Base-by-base conservation (phyloP, 2,888 invertebrate genomes). In the Pycnomerus fuliginosus region DNA sequence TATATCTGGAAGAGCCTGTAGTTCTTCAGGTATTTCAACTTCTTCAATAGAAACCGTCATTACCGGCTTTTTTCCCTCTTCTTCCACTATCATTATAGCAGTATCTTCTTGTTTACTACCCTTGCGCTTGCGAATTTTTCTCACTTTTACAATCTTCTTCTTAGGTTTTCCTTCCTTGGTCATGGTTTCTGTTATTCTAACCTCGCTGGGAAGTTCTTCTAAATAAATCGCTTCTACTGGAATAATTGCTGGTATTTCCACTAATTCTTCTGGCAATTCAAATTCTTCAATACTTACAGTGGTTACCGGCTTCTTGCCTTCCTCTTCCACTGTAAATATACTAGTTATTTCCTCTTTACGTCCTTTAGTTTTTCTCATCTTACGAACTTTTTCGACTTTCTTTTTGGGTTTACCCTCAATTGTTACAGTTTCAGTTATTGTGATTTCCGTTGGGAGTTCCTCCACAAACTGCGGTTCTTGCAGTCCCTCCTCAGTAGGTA, bases 281-380 rank as follows among this genome's bases (percentile, higher is more conserved):
- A 58, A 51, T 45, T 64, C 66, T 5, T 67, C 47, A 3, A 65
- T 61, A 2, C 51, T 53, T 16, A 68, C 61, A 20, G 68, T 65
- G 31, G 57, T 69, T 36, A 70, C 58, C 0, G 76, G 76, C 40
- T 71, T 62, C 37, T 68, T 61, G 7, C 69, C 72, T 42, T 74
- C 74, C 55, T 72, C 66, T 55, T 70, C 69, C 23, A 74, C 62
- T 11, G 74, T 74, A 33, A 69, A 61, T 32, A 76, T 74, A 67
- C 74, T 71, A 0, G 74, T 69, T 54, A 44, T 65, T 57, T 76
- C 74, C 24, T 72, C 64, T 54, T 67, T 71, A 28, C 64, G 56
- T 33, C 69, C 74, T 48, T 55, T 71, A 1, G 67, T 69, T 53
- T 74, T 75, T 41, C 66, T 74, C 23, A 74, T 68, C 1, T 62